phyloP scores from a whole-genome alignment of 2,888 invertebrate genomes.

The Sinopyrophorus schimmeli region DNA sequence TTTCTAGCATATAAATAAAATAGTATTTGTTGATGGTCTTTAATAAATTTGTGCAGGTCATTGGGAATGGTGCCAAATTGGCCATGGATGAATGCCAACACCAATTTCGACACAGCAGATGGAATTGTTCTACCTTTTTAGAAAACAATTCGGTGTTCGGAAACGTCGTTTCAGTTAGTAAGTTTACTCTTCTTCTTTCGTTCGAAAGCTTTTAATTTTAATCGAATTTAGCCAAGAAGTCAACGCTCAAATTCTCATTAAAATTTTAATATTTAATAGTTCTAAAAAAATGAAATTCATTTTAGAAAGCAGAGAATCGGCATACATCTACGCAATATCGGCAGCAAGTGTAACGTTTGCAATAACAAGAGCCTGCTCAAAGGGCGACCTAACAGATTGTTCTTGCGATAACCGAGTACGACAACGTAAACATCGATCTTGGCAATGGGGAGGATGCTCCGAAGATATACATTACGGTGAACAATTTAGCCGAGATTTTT shows the following conservation, averaged over 20 bases:
- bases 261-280: too few relatives aligned
- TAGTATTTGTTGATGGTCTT: constrained; percentile 3
- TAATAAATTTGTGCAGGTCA: constrained; percentile 68
- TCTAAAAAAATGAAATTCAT: too few relatives aligned
- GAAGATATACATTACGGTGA: constrained; percentile 87
- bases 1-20: background rate
- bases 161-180: constrained; percentile 80
- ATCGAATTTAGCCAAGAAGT: too few relatives aligned
- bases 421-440: constrained; percentile 68
- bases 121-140: constrained; percentile 84
- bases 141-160: constrained; percentile 79
- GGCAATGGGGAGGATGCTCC: constrained; percentile 95
- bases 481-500: constrained; percentile 82
- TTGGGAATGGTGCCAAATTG: constrained; percentile 79
- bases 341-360: constrained; percentile 89
- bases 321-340: constrained; percentile 86
- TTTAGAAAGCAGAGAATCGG: constrained; percentile 86
- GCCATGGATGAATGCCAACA: constrained; percentile 89
- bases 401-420: constrained; percentile 84
- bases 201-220: too few relatives aligned
- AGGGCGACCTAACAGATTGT: constrained; percentile 85
- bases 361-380: constrained; percentile 83
- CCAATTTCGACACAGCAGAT: constrained; percentile 83
- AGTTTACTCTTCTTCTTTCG: too few relatives aligned
- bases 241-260: too few relatives aligned